Evolutionary conservation across 2,113 vertebrate species (phyloP).

Genomic region (Zapornia atra): DNA sequence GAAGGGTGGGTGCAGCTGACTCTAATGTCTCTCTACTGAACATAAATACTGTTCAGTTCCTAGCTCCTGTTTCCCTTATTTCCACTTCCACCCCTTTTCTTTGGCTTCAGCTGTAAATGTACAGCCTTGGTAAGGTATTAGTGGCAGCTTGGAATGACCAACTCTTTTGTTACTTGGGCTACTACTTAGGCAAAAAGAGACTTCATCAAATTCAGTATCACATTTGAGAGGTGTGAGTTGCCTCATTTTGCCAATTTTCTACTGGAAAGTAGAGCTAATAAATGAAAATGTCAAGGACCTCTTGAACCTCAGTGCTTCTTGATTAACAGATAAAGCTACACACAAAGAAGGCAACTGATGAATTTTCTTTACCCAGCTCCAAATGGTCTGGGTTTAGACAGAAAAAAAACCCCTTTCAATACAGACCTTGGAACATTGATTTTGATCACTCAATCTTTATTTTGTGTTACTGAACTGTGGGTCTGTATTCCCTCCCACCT

Average conservation of each 20-base stretch:
- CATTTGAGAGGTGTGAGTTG: neutral
- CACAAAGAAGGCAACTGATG: neutral
- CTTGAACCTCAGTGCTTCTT: neutral
- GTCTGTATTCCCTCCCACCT: neutral
- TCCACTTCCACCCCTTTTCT: fast-evolving
- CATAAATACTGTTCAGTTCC: neutral
- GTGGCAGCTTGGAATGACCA: neutral
- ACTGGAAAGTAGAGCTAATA: neutral
- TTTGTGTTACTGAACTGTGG: neutral
- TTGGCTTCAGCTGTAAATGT: neutral
- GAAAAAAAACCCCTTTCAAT: fast-evolving
- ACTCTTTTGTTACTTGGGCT: neutral
- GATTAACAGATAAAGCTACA: neutral
- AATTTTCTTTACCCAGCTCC: neutral
- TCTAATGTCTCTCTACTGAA: neutral
- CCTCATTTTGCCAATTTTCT: neutral
- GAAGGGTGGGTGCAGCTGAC: neutral
- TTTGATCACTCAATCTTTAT: neutral
- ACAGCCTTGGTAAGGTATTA: neutral
- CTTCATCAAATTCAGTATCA: neutral
- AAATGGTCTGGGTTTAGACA: neutral
- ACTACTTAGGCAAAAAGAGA: neutral
- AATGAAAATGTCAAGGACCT: neutral
- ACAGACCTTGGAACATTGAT: neutral
- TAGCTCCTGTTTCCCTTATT: neutral